Conservation (phyloP, 2,888 invertebrate genomes). For the Apamea sordens region DNA sequence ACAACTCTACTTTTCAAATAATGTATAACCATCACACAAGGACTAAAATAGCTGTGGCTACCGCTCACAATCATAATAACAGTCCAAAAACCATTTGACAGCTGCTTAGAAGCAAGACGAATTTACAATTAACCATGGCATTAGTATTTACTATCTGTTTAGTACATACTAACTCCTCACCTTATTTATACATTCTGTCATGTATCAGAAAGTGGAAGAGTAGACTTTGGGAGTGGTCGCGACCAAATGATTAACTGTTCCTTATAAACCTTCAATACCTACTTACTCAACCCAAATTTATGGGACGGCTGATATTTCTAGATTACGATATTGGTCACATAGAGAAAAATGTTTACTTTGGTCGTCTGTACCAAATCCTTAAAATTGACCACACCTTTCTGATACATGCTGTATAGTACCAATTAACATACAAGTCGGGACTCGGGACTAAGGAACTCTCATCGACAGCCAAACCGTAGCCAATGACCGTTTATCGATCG, state of each 20-base stretch:
- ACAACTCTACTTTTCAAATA: background rate
- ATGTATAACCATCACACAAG: background rate
- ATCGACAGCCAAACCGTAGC: conserved; percentile 70
- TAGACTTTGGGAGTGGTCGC: background rate
- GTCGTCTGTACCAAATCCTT: background rate
- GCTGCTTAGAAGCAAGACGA: conserved; percentile 28
- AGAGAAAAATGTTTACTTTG: background rate
- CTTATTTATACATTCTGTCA: no score
- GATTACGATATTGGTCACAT: background rate
- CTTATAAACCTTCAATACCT: background rate
- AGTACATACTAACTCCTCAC: background rate
- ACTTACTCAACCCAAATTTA: background rate
- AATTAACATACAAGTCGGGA: conserved; percentile 37
- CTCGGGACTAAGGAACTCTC: conserved; percentile 53
- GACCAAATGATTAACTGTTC: background rate
- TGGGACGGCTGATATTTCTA: background rate
- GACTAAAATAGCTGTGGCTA: conserved; percentile 28
- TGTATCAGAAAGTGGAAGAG: background rate
- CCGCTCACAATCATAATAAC: conserved; percentile 6
- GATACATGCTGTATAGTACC: background rate
- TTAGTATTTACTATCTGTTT: background rate
- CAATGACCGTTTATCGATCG: conserved; percentile 87
- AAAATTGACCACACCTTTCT: background rate
- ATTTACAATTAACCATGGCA: conserved; percentile 25
- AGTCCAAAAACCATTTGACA: conserved; percentile 7